A percentile compares a stretch with the other conserved stretches of the same genome.
phyloP scores from a whole-genome alignment of 2,113 vertebrate species.

The Poeciliopsis occidentalis region DNA sequence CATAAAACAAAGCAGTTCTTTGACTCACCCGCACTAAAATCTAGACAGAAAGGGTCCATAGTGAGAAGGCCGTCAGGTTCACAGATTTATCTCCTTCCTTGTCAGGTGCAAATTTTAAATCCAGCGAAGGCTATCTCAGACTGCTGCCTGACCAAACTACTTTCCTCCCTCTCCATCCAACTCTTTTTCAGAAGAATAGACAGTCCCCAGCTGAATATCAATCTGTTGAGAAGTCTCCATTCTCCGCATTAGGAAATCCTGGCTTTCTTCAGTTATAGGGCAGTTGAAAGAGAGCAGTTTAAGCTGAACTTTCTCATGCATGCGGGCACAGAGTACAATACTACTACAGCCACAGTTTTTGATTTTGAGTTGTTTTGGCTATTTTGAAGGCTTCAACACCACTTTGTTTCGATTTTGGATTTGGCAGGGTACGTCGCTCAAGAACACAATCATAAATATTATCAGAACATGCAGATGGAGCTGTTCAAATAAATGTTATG shows the following conservation, averaged over 20 bases:
- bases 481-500: not conserved
- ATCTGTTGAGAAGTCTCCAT: constrained; percentile 81
- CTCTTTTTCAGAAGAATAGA: constrained; percentile 75
- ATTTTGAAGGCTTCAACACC: constrained; percentile 53
- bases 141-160: constrained; percentile 47
- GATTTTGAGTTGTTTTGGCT: constrained; percentile 41
- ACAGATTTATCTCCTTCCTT: constrained; percentile 43
- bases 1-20: not conserved
- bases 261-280: constrained; percentile 79
- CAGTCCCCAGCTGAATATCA: constrained; percentile 80
- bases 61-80: constrained; percentile 35
- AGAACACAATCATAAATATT: constrained; percentile 55
- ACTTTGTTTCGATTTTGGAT: constrained; percentile 43
- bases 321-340: constrained; percentile 72
- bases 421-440: constrained; percentile 27
- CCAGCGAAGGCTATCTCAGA: constrained; percentile 40
- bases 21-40: constrained; percentile 71
- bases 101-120: constrained; percentile 57
- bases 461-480: constrained; percentile 48
- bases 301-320: constrained; percentile 78
- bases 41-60: constrained; percentile 77
- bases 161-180: constrained; percentile 34
- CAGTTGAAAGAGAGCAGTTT: constrained; percentile 64
- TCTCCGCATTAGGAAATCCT: constrained; percentile 84
- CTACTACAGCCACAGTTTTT: constrained; percentile 25